Percentiles rank a stretch among this genome's conserved stretches.
These are phyloP conservation scores for Drosophila eugracilis DNA, from an alignment of 1,140 invertebrate species.

Conservation along the genomic window DNA sequence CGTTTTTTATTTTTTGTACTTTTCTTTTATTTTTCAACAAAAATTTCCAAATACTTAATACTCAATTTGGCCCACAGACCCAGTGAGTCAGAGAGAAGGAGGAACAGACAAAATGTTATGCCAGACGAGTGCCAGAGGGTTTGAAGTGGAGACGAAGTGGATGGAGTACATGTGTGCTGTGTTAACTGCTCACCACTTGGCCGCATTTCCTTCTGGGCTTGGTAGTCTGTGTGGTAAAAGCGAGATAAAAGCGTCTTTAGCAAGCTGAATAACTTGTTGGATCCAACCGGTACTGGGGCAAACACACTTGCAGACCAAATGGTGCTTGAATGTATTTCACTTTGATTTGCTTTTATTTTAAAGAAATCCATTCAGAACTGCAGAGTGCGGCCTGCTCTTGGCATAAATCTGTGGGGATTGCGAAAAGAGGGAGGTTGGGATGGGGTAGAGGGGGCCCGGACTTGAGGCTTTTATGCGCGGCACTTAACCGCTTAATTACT, in stretches of 20 bases:
- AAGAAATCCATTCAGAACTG: slow-evolving; percentile 38
- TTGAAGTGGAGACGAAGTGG: slow-evolving; percentile 2
- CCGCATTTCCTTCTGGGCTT: slow-evolving; percentile 32
- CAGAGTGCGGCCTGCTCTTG: slow-evolving; percentile 14
- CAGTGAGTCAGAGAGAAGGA: too few species aligned
- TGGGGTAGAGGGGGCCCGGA: too few species aligned
- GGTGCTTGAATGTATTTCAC: slow-evolving; percentile 61
- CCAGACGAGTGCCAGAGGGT: slow-evolving; percentile 8
- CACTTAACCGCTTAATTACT: slow-evolving; percentile 53
- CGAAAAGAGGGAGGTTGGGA: slow-evolving; percentile 5
- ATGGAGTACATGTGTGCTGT: slow-evolving; percentile 54
- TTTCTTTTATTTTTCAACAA: slow-evolving; percentile 40
- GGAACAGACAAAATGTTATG: slow-evolving; percentile 39
- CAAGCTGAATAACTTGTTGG: slow-evolving; percentile 56
- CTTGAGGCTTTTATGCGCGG: slow-evolving; percentile 38
- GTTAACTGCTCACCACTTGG: slow-evolving; percentile 60
- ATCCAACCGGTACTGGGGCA: slow-evolving; percentile 14
- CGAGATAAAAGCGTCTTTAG: slow-evolving; percentile 64
- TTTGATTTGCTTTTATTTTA: slow-evolving; percentile 56
- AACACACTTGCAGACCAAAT: slow-evolving; percentile 57
- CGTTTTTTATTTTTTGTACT: slow-evolving; percentile 16
- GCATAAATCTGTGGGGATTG: slow-evolving; percentile 46
- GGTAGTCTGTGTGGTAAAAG: slow-evolving; percentile 45
- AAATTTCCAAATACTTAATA: slow-evolving; percentile 78
- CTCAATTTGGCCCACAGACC: slow-evolving; percentile 65